A percentile compares a stretch with the other conserved stretches of the same genome.
phyloP scores from a whole-genome alignment of 2,888 invertebrate genomes.

The Ethmia dodecea region DNA sequence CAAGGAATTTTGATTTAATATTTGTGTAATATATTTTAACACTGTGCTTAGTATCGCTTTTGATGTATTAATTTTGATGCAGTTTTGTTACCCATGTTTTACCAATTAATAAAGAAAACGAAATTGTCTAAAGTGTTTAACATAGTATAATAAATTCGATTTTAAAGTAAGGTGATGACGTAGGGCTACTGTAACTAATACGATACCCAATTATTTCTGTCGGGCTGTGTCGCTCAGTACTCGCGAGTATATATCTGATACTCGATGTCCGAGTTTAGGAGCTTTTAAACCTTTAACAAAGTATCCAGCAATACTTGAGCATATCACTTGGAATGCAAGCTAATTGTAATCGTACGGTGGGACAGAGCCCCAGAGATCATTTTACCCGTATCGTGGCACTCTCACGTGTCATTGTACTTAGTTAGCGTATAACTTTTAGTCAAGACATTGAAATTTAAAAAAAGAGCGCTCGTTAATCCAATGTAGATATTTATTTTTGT shows the following conservation, averaged over 20 bases:
- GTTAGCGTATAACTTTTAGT: slow-evolving; percentile 66
- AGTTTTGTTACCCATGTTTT: slow-evolving; percentile 47
- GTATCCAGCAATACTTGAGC: no score
- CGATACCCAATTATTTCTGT: slow-evolving; percentile 10
- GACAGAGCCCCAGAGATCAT: slow-evolving; percentile 5
- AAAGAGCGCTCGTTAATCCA: slow-evolving; percentile 69
- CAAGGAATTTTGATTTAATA: slow-evolving; percentile 24
- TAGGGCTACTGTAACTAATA: slow-evolving; percentile 22
- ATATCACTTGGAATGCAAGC: no score
- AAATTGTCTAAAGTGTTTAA: slow-evolving; percentile 39
- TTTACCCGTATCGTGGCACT: slow-evolving; percentile 27
- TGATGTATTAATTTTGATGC: slow-evolving; percentile 46
- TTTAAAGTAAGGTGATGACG: slow-evolving; percentile 26
- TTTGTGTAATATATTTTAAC: slow-evolving; percentile 24
- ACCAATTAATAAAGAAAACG: slow-evolving; percentile 29
- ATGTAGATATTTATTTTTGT: slow-evolving; percentile 78
- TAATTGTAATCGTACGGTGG: slow-evolving; percentile 8
- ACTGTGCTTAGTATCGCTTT: slow-evolving; percentile 50
- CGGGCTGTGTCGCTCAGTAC: no score
- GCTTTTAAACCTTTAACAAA: no score
- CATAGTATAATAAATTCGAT: slow-evolving; percentile 25
- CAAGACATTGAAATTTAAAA: slow-evolving; percentile 61
- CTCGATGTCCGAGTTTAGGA: no score
- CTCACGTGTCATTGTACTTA: slow-evolving; percentile 64
- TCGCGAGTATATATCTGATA: no score